Evolutionary conservation across 2,797 vertebrate species (phyloP).

Genomic region (Hemibagrus guttatus): DNA sequence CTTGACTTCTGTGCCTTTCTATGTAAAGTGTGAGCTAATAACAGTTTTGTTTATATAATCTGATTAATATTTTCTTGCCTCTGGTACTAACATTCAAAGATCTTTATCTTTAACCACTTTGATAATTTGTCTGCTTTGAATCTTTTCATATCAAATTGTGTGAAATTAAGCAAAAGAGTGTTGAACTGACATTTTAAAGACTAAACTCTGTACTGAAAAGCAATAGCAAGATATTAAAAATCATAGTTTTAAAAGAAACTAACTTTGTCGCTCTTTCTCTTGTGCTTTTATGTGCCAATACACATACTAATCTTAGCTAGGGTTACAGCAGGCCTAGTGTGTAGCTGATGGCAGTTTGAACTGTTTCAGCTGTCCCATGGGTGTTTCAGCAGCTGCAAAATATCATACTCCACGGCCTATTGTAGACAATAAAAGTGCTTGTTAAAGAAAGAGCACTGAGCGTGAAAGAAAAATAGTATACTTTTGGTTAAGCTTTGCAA

Average conservation of each 20-base stretch:
- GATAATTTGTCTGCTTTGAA: constrained; percentile 76
- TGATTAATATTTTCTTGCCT: constrained; percentile 76
- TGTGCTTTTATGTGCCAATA: constrained; percentile 76
- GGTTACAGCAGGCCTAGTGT: constrained; percentile 26
- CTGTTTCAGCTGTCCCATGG: constrained; percentile 17
- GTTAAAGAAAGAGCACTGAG: background rate
- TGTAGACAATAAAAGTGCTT: constrained; percentile 11
- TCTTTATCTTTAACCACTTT: constrained; percentile 78
- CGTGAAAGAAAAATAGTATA: constrained; percentile 17
- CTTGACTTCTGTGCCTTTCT: constrained; percentile 78
- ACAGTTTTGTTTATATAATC: constrained; percentile 55
- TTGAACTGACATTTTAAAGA: constrained; percentile 73
- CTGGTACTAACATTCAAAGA: constrained; percentile 77
- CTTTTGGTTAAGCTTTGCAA: constrained; percentile 12
- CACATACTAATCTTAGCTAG: constrained; percentile 79
- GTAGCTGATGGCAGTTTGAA: constrained; percentile 15
- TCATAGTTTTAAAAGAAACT: constrained; percentile 79
- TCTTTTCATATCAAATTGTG: constrained; percentile 58
- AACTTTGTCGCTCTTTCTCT: constrained; percentile 83
- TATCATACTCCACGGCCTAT: constrained; percentile 4
- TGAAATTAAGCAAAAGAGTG: constrained; percentile 64
- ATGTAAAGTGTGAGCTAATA: constrained; percentile 62
- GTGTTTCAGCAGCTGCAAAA: constrained; percentile 20
- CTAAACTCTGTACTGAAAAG: constrained; percentile 76
- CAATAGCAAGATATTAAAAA: constrained; percentile 75